phyloP scores from a whole-genome alignment of 2,888 invertebrate species.

The Dicyrtoma fusca region DNA sequence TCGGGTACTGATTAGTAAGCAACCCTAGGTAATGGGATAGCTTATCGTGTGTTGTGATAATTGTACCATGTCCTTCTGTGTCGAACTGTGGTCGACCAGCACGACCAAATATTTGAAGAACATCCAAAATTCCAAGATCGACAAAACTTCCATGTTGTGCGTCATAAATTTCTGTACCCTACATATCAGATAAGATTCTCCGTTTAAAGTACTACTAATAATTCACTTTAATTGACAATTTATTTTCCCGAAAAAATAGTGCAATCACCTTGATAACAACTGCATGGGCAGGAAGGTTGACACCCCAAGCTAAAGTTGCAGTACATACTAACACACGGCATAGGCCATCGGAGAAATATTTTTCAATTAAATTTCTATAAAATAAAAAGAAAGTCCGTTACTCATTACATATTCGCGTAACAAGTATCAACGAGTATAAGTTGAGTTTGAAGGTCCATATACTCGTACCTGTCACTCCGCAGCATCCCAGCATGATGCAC shows the following conservation, averaged over 20 bases:
- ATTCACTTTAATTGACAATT: no score
- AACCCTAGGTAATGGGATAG: constrained; percentile 90
- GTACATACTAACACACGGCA: constrained; percentile 91
- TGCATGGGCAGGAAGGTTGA: constrained; percentile 97
- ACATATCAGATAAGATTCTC: constrained; percentile 55
- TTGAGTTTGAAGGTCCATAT: no score
- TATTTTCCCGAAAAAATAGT: not conserved
- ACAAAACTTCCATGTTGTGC: constrained; percentile 91
- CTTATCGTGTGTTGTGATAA: constrained; percentile 91
- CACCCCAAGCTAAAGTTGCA: constrained; percentile 98
- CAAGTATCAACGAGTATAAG: no score
- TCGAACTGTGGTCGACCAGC: constrained; percentile 99
- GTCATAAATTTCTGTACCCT: constrained; percentile 98
- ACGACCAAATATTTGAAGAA: constrained; percentile 96
- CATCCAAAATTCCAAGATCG: constrained; percentile 94
- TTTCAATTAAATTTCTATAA: constrained; percentile 78
- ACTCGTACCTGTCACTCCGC: constrained; percentile 80
- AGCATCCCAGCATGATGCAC: constrained; percentile 97
- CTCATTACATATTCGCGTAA: no score
- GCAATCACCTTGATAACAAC: constrained; percentile 83
- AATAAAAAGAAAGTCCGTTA: no score
- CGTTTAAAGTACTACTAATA: no score
- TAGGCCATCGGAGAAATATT: constrained; percentile 83
- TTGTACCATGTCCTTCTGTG: constrained; percentile 89
- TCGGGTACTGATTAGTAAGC: constrained; percentile 95